phyloP scores from a whole-genome alignment of 2,113 vertebrate species.

The Gambusia affinis region DNA sequence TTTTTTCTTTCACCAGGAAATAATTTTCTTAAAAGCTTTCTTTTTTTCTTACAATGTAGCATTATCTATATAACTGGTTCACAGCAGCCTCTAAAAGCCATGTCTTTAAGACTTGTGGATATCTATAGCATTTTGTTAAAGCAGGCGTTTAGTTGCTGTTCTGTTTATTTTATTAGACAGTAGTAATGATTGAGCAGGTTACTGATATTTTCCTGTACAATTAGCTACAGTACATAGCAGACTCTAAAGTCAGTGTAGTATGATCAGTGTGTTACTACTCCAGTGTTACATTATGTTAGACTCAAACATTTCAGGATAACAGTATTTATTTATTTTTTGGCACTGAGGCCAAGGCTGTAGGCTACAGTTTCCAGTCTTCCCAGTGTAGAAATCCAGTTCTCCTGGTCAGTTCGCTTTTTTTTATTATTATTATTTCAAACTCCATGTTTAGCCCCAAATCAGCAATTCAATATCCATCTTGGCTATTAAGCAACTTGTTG shows the following conservation, averaged over 20 bases:
- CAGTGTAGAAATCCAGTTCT: conserved; percentile 55
- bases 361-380: conserved; percentile 56
- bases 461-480: conserved; percentile 17
- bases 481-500: conserved; percentile 9
- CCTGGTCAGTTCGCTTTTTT: conserved; percentile 6
- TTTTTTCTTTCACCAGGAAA: conserved; percentile 47
- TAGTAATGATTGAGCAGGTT: conserved; percentile 63
- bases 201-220: conserved; percentile 62
- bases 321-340: conserved; percentile 55
- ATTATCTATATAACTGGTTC: conserved; percentile 66
- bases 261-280: conserved; percentile 69
- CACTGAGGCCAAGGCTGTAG: conserved; percentile 50
- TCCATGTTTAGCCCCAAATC: conserved; percentile 14
- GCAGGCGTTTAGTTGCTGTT: conserved; percentile 62
- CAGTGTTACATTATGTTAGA: conserved; percentile 66
- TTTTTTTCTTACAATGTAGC: conserved; percentile 64
- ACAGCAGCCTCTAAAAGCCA: conserved; percentile 59
- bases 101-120: conserved; percentile 63
- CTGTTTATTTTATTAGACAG: conserved; percentile 60
- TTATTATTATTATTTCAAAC: conserved; percentile 3
- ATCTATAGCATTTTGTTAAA: conserved; percentile 59
- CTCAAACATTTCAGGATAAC: conserved; percentile 49
- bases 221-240: conserved; percentile 59
- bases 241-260: conserved; percentile 54
- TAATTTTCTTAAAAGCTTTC: conserved; percentile 44